Conservation (phyloP, 2,888 invertebrate species). For the Drosophila neonasuta region DNA sequence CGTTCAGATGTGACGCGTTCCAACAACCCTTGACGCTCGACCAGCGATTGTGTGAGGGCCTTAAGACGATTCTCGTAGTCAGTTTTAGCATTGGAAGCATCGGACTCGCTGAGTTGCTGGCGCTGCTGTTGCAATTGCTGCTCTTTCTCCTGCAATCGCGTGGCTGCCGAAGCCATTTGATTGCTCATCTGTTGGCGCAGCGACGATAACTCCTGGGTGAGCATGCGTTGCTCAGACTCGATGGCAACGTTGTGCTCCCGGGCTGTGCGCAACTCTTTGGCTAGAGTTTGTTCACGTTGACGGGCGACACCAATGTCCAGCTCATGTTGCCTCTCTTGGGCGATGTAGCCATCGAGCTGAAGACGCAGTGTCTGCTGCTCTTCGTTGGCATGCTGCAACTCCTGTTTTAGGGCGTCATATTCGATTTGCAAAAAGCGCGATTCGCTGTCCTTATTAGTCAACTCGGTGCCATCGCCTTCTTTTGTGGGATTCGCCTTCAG, state of each 20-base stretch:
- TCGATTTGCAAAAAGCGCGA: constrained; percentile 83
- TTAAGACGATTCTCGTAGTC: constrained; percentile 82
- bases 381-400: constrained; percentile 68
- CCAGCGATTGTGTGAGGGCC: constrained; percentile 90
- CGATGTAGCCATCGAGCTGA: constrained; percentile 69
- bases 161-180: constrained; percentile 74
- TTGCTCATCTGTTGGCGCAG: constrained; percentile 81
- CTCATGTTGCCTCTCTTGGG: constrained; percentile 60
- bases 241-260: constrained; percentile 83
- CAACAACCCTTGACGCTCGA: constrained; percentile 92
- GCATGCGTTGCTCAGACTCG: constrained; percentile 80
- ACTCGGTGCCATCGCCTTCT: constrained; percentile 17
- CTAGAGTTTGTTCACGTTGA: constrained; percentile 61
- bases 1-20: constrained; percentile 92
- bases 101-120: constrained; percentile 41
- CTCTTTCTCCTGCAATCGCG: constrained; percentile 75
- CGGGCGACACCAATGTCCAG: constrained; percentile 55
- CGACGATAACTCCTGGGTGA: constrained; percentile 80
- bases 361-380: constrained; percentile 66
- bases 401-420: constrained; percentile 84
- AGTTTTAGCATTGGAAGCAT: constrained; percentile 69
- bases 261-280: constrained; percentile 77
- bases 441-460: constrained; percentile 64
- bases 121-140: constrained; percentile 76
- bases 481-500: constrained; percentile 81